Evolutionary conservation across 2,113 vertebrate genomes (phyloP), one percentile per base, ranked within the genome.

Genomic region (Recurvirostra avosetta): DNA sequence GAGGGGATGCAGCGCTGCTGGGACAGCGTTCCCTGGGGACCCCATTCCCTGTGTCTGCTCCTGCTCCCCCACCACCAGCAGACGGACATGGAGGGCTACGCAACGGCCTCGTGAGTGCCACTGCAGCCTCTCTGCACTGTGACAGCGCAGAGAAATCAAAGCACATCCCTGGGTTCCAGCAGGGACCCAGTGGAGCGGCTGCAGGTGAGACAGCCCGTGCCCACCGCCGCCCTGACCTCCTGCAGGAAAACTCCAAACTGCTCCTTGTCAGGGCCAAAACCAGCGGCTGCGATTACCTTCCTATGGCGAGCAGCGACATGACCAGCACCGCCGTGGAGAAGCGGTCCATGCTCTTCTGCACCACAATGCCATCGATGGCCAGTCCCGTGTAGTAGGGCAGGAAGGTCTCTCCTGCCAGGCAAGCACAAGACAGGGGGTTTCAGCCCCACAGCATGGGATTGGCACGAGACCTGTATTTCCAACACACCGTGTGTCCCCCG

Each of bases 371-470:
- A 1, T 99, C 99, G 5, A 99, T 99, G 83, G 99, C 99, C 81
- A 98, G 96, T 47, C 99, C 99, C 0, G 99, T 99, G 98, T 99
- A 99, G 96, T 98, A 99, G 2, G 99, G 99, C 43, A 99, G 99
- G 92, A 99, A 99, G 41, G 99, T 98, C 95, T 99, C 99, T 90
- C 99, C 99, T 99, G 90, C 26, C n/a, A 8, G 76, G 80, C 34
- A 88, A 65, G n/a, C 49, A 94, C 12, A 94, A 50, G 11, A 89
- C 18, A 50, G 1, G 63, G 8, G 79, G n/a, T 59, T 53, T 94
- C 61, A 95, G 71, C 36, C 49, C 11, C 55, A 63, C 11, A 1
- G 0, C 2, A 2, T 0, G 3, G 40, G 17, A 55, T 5, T 1
- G 0, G 45, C 41, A 66, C 38, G 32, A 55, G 63, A 92, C 3